phyloP scores from a whole-genome alignment of 2,797 vertebrate genomes.

The Naso thynnoides region DNA sequence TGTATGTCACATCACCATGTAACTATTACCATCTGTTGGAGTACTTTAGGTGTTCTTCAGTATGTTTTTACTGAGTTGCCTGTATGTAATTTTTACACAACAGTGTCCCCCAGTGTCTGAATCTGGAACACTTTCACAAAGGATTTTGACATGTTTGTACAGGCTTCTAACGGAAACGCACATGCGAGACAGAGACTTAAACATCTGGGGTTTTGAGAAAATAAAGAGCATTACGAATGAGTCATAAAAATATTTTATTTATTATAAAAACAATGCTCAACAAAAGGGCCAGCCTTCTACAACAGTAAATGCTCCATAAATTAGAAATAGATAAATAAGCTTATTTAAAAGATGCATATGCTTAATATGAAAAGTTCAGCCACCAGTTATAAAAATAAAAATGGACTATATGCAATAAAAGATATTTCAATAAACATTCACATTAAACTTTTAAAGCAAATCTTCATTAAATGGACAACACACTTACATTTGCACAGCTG shows the following conservation, averaged over 20 bases:
- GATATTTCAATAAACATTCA: constrained; percentile 1
- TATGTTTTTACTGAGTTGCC: background rate
- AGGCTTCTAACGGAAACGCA: no score
- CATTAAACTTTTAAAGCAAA: background rate
- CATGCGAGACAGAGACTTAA: background rate
- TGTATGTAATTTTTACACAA: background rate
- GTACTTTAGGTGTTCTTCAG: background rate
- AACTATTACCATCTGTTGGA: background rate
- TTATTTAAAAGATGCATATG: background rate
- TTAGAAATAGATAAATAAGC: constrained; percentile 48
- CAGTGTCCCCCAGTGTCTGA: constrained; percentile 50
- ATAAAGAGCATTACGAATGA: background rate
- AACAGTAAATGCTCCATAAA: constrained; percentile 19
- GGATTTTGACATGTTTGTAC: background rate
- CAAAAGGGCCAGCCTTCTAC: constrained; percentile 42
- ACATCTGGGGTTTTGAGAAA: background rate
- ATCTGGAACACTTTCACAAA: background rate
- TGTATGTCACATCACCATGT: no score
- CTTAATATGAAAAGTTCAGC: background rate
- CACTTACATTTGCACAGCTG: background rate
- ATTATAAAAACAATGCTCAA: constrained; percentile 10
- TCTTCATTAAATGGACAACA: background rate
- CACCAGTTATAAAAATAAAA: background rate
- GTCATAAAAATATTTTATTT: constrained; percentile 33
- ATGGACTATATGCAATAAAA: constrained; percentile 6